phyloP scores from a whole-genome alignment of 2,797 vertebrate genomes.

The Enteromius thamalakanensis region DNA sequence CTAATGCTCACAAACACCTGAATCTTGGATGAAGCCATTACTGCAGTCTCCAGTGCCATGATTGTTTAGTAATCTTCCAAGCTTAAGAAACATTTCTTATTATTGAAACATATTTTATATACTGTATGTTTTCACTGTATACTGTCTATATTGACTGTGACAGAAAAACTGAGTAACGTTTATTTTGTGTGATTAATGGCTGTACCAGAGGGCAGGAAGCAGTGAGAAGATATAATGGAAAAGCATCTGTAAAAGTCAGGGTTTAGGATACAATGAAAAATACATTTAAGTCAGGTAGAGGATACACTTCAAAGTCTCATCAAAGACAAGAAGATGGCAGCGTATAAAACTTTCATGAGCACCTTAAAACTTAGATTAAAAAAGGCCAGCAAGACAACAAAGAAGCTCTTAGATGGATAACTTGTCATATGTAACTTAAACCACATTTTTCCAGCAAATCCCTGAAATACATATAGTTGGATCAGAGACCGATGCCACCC shows the following conservation, averaged over 20 bases:
- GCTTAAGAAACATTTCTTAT: not conserved
- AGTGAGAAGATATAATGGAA: constrained; percentile 32
- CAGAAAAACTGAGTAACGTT: constrained; percentile 1
- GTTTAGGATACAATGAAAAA: constrained; percentile 72
- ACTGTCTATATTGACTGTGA: not conserved
- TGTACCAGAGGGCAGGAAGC: not conserved
- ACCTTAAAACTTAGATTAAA: constrained; percentile 76
- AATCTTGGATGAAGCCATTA: not conserved
- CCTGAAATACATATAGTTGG: constrained; percentile 80
- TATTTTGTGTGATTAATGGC: not conserved
- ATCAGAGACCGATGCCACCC: constrained; percentile 77
- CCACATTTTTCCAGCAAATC: constrained; percentile 64
- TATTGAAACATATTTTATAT: not conserved
- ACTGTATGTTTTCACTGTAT: not conserved
- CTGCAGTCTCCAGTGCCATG: not conserved
- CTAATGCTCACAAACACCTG: not conserved
- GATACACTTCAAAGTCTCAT: constrained; percentile 75
- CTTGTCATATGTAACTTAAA: constrained; percentile 69
- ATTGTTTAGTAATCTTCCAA: not conserved
- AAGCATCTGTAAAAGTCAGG: constrained; percentile 52
- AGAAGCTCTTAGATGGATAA: constrained; percentile 67
- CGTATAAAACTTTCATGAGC: constrained; percentile 76
- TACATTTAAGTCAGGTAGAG: constrained; percentile 70
- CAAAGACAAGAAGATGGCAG: constrained; percentile 67
- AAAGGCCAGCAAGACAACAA: constrained; percentile 71